Evolutionary conservation across 2,888 invertebrate species (phyloP), one percentile per base, ranked within the genome.

Genomic region (Drosophila antonietae): DNA sequence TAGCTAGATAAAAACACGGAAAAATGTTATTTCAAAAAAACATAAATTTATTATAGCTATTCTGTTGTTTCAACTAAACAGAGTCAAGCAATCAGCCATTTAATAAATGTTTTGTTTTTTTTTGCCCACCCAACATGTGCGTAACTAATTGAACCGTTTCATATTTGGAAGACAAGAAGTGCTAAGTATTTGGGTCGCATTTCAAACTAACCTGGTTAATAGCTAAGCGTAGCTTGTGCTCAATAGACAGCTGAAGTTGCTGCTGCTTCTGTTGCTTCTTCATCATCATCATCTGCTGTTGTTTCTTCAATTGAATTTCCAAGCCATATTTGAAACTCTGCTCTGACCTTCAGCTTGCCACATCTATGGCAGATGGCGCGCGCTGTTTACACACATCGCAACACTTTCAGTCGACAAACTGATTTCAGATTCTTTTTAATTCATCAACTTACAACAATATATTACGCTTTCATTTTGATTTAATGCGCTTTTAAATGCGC

Each of bases 401-500:
- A 71, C 81, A 77, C 76, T 80, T 80, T 75, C 76, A 80, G 76
- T 76, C 77, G 49, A 33, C 52, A 18, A 49, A 44, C 55, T 57
- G 66, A 58, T 62, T 59, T 59, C 35, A 57, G 81, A 77, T 77
- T 77, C 76, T 80, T 60, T 77, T 63, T 77, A 80, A 80, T 80
- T 49, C 59, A 66, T 49, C 20, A 56, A 18, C 68, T 28, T 12
- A 18, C 41, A 55, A 31, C 55, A 76, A 83, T 83, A 81, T 89
- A 20, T 87, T 89, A 89, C 86, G 86, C 86, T 86, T 86, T 86
- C 86, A 85, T 89, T 85, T 88, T 73, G 77, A 83, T 83, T 81
- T 86, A 88, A 86, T 79, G 85, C 78, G 84, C 75, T 81, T 51
- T 87, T 78, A 87, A 87, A 87, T 81, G 88, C 67, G 43, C 10